Percentiles rank a stretch among this genome's conserved stretches.
phyloP scores from a whole-genome alignment of 2,113 vertebrate species.

The Electrona antarctica region DNA sequence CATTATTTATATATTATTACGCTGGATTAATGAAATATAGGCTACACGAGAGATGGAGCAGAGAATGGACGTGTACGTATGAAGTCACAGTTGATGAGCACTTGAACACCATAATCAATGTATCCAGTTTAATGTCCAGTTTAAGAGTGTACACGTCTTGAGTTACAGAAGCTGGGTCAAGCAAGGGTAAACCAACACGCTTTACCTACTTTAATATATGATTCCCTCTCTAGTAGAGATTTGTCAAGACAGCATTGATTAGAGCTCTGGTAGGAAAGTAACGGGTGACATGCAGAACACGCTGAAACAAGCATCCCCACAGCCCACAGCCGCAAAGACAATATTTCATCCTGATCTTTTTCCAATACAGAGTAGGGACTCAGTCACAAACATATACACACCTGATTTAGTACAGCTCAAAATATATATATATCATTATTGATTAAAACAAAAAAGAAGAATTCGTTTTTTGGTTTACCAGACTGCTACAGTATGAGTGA shows the following conservation, averaged over 20 bases:
- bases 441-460: conserved; percentile 57
- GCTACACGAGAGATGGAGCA: conserved; percentile 8
- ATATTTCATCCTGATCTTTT: conserved; percentile 77
- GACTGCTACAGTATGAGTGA: conserved; percentile 16
- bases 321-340: conserved; percentile 53
- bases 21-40: neutral
- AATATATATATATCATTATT: conserved; percentile 66
- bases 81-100: conserved; percentile 2
- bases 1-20: neutral
- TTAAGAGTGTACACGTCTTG: conserved; percentile 21
- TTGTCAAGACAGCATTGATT: conserved; percentile 72
- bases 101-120: conserved; percentile 20
- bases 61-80: conserved; percentile 9
- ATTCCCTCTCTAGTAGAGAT: conserved; percentile 60
- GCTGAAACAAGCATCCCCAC: conserved; percentile 78
- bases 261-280: conserved; percentile 31
- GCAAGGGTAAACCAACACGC: conserved; percentile 49
- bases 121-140: conserved; percentile 27
- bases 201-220: conserved; percentile 64
- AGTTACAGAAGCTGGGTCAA: conserved; percentile 31
- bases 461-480: conserved; percentile 29
- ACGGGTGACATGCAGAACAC: conserved; percentile 68
- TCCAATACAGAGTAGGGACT: conserved; percentile 68
- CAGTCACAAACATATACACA: conserved; percentile 43
- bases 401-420: conserved; percentile 69